Base-by-base conservation (phyloP, 92 coral and sea anemone species). In the Heteractis magnifica region DNA sequence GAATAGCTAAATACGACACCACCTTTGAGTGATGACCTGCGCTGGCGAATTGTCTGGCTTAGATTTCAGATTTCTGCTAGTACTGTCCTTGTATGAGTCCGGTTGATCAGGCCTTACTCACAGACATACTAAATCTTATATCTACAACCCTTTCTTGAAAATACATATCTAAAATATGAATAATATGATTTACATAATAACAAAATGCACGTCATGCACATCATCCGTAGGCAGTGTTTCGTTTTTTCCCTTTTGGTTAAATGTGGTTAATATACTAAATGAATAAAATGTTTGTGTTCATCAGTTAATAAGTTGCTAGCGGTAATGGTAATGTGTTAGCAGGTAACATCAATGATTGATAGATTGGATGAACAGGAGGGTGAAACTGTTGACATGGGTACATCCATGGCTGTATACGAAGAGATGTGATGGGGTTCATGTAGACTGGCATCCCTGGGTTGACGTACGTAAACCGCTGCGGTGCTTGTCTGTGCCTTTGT, bases 381-480 rank as follows among this genome's bases (percentile, higher is more conserved):
- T 65, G 72, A 65, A 65, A 65, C 72, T 65, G 72, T 65, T 65
- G 72, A 65, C 3, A 65, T 65, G 72, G 72, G 72, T 65, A 65
- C 72, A 65, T 65, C 72, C 72, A 65, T 65, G 72, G 72, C 72
- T 65, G 72, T 65, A n/a, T 65, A 65, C 72, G 72, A 65, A 65
- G 72, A 65, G 72, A 65, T 18, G 72, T 65, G 72, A 65, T 65
- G 72, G 72, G 19, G 72, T 65, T 65, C 72, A 65, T 10, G 72
- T 65, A 65, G 72, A 65, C 72, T 65, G 72, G 72, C 72, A 65
- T 65, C 72, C 72, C 72, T 65, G 72, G 72, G 72, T 65, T 65
- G 72, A 65, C 72, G 20, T 65, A 65, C 3, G 72, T 65, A 65
- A 65, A 65, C 72, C 26, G 26, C 72, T 65, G 72, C 72, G 72